Evolutionary conservation across 2,113 vertebrate species (phyloP).

Genomic region (Dascyllus trimaculatus): DNA sequence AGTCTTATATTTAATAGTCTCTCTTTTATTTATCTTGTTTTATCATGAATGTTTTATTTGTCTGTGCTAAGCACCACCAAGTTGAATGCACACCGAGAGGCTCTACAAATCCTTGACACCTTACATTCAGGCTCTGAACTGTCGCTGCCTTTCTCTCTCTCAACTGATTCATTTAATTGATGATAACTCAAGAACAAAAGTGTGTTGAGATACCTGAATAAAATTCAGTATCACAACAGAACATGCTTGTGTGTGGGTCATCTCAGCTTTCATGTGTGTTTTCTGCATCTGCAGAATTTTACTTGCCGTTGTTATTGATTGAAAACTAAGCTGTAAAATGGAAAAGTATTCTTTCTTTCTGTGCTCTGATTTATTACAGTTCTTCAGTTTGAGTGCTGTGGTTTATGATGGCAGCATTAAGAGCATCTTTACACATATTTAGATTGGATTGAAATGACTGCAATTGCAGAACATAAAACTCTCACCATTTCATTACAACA

Average conservation of each 20-base stretch:
- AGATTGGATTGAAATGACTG: slow-evolving; percentile 25
- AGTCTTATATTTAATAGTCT: slow-evolving; percentile 69
- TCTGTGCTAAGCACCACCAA: slow-evolving; percentile 61
- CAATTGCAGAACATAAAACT: slow-evolving; percentile 7
- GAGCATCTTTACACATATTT: slow-evolving; percentile 20
- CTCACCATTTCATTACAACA: neutral
- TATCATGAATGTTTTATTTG: slow-evolving; percentile 61
- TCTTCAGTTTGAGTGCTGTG: neutral
- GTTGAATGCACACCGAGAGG: slow-evolving; percentile 71
- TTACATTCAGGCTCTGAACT: slow-evolving; percentile 66
- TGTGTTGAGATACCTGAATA: slow-evolving; percentile 83
- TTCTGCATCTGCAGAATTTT: neutral
- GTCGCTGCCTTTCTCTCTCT: slow-evolving; percentile 69
- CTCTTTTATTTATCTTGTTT: slow-evolving; percentile 60
- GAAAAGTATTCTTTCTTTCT: neutral
- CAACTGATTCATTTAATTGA: slow-evolving; percentile 74
- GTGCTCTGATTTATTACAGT: neutral
- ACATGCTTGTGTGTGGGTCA: slow-evolving; percentile 21
- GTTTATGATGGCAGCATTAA: neutral
- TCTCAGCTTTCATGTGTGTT: neutral
- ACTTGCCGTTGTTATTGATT: neutral
- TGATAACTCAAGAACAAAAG: slow-evolving; percentile 74
- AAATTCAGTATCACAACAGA: slow-evolving; percentile 80
- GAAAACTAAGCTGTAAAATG: neutral
- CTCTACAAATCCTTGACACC: slow-evolving; percentile 53